Percentiles rank a stretch among this genome's conserved stretches.
Conservation (phyloP, 2,888 invertebrate species). For the Cantharis rustica region DNA sequence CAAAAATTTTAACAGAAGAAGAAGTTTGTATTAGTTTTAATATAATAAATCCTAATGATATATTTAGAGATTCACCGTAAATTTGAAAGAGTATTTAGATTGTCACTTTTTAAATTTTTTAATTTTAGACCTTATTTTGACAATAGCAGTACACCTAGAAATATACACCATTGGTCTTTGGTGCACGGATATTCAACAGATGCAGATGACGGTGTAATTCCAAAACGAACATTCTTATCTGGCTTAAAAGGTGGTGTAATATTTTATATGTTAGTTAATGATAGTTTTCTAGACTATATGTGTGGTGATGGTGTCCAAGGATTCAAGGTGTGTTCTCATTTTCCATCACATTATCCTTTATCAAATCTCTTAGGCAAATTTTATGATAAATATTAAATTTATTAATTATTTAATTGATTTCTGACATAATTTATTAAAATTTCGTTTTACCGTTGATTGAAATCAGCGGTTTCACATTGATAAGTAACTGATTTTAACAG, state of each 20-base stretch:
- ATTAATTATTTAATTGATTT: no score
- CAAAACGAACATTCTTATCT: slow-evolving; percentile 61
- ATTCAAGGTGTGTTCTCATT: not conserved
- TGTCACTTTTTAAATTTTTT: not conserved
- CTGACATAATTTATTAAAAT: no score
- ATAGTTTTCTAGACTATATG: not conserved
- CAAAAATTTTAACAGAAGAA: slow-evolving; percentile 1
- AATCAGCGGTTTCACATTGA: no score
- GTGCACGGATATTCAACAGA: not conserved
- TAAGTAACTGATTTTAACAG: slow-evolving; percentile 44
- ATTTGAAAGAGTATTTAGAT: not conserved
- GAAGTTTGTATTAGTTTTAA: slow-evolving; percentile 14
- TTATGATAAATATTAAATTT: not conserved
- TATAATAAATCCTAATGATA: slow-evolving; percentile 3
- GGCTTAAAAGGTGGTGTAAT: slow-evolving; percentile 48
- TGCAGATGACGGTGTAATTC: slow-evolving; percentile 59
- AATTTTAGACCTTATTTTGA: not conserved
- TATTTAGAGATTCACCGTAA: slow-evolving; percentile 2
- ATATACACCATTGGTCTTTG: not conserved
- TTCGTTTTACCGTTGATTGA: no score
- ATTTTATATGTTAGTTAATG: slow-evolving; percentile 54
- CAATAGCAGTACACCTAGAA: not conserved
- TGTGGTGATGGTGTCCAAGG: slow-evolving; percentile 9
- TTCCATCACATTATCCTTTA: not conserved
- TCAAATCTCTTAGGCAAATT: not conserved